phyloP scores from a whole-genome alignment of 1,140 invertebrate species.

The Anadara kagoshimensis region DNA sequence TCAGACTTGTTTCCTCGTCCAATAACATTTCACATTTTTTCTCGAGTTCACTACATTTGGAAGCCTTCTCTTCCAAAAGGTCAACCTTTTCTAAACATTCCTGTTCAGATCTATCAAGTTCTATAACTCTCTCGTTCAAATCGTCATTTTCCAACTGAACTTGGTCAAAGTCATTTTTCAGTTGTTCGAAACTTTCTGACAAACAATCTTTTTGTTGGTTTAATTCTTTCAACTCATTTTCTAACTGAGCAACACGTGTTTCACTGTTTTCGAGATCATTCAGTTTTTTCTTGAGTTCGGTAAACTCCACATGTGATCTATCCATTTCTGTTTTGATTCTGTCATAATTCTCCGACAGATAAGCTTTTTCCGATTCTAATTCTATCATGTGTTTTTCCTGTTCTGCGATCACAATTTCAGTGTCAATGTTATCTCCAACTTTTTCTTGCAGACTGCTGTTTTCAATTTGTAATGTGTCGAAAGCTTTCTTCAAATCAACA shows the following conservation, averaged over 20 bases:
- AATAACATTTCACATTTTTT: slow-evolving; percentile 36
- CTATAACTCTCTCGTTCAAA: slow-evolving; percentile 48
- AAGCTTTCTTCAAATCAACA: slow-evolving; percentile 20
- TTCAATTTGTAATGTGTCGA: slow-evolving; percentile 6
- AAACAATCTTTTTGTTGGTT: slow-evolving; percentile 33
- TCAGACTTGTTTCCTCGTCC: slow-evolving; percentile 43
- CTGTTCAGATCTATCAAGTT: slow-evolving; percentile 51
- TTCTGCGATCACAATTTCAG: no score
- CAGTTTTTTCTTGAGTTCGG: no score
- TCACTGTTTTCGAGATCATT: no score
- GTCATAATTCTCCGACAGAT: no score
- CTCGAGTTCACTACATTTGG: slow-evolving; percentile 28
- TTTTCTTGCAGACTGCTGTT: no score
- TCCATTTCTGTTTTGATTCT: no score
- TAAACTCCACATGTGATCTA: no score
- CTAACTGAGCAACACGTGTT: no score
- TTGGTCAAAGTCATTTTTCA: slow-evolving; percentile 50
- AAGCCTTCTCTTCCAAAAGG: slow-evolving; percentile 34
- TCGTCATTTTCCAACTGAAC: slow-evolving; percentile 49
- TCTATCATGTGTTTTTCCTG: no score
- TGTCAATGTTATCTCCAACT: no score
- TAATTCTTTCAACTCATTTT: slow-evolving; percentile 11
- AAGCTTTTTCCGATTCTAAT: no score
- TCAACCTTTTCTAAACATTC: slow-evolving; percentile 46
- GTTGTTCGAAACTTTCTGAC: slow-evolving; percentile 34